Evolutionary conservation across 2,113 vertebrate species (phyloP).

Genomic region (Petrocephalus microphthalmus): DNA sequence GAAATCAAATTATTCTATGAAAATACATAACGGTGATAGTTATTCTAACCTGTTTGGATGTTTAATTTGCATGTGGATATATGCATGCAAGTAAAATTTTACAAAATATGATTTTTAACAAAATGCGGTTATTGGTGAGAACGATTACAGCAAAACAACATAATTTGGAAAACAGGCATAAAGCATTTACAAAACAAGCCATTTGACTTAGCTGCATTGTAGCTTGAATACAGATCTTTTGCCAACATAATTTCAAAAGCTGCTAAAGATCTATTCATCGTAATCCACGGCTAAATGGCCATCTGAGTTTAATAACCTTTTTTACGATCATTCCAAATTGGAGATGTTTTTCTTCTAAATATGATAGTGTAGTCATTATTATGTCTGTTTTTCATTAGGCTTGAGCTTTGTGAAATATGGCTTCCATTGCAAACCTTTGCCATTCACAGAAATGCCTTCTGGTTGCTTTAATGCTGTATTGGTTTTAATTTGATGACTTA

Average conservation of each 20-base stretch:
- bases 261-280: background rate
- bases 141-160: background rate
- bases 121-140: background rate
- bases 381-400: background rate
- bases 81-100: background rate
- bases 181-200: background rate
- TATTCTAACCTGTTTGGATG: background rate
- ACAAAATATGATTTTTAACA: background rate
- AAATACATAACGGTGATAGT: background rate
- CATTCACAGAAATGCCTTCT: background rate
- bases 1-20: background rate
- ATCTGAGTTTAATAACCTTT: background rate
- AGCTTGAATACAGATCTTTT: background rate
- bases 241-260: background rate
- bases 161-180: background rate
- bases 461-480: background rate
- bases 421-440: background rate
- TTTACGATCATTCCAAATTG: background rate
- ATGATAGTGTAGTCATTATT: background rate
- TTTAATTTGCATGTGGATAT: background rate
- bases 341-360: background rate
- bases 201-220: background rate
- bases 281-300: background rate
- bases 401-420: background rate
- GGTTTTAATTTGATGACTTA: conserved; percentile 10